Evolutionary conservation across 1,140 invertebrate species (phyloP).

Genomic region (Periplaneta americana): DNA sequence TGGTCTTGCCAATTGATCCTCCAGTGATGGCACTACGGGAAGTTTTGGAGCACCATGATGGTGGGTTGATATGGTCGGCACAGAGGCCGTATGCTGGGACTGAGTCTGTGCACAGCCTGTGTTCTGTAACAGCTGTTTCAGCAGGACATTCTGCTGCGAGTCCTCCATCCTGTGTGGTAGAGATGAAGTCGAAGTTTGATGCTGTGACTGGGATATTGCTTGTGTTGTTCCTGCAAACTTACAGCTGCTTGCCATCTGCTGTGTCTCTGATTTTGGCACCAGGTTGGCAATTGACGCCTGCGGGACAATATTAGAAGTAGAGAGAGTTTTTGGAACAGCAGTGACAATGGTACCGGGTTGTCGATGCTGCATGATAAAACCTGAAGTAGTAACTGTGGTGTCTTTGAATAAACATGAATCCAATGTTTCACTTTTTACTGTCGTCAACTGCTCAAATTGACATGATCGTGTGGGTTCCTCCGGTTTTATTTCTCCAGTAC

Average conservation of each 20-base stretch:
- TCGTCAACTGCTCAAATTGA: slow-evolving; percentile 42
- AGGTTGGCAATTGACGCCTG: slow-evolving; percentile 9
- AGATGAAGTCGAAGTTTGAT: not conserved
- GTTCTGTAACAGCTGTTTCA: slow-evolving; percentile 87
- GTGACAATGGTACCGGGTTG: not conserved
- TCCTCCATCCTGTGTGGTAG: slow-evolving; percentile 36
- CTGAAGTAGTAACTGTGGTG: not conserved
- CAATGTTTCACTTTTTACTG: slow-evolving; percentile 44
- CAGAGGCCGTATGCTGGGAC: slow-evolving; percentile 35
- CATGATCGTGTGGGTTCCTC: slow-evolving; percentile 24
- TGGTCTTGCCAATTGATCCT: slow-evolving; percentile 65
- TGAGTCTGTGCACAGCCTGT: slow-evolving; percentile 56
- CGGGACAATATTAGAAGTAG: not conserved
- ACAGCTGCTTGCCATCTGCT: slow-evolving; percentile 25
- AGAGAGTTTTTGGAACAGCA: not conserved
- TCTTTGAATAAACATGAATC: slow-evolving; percentile 32
- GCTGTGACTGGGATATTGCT: not conserved
- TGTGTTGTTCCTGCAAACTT: slow-evolving; percentile 3
- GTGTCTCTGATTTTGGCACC: slow-evolving; percentile 31
- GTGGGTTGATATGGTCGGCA: slow-evolving; percentile 31
- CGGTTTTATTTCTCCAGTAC: slow-evolving; percentile 38
- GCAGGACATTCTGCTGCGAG: slow-evolving; percentile 81
- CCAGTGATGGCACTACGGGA: slow-evolving; percentile 58
- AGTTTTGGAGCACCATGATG: slow-evolving; percentile 7
- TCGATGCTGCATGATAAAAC: not conserved